These are phyloP conservation scores for Leiothrix lutea DNA, from an alignment of 2,113 vertebrate genomes.

Conservation along the genomic window DNA sequence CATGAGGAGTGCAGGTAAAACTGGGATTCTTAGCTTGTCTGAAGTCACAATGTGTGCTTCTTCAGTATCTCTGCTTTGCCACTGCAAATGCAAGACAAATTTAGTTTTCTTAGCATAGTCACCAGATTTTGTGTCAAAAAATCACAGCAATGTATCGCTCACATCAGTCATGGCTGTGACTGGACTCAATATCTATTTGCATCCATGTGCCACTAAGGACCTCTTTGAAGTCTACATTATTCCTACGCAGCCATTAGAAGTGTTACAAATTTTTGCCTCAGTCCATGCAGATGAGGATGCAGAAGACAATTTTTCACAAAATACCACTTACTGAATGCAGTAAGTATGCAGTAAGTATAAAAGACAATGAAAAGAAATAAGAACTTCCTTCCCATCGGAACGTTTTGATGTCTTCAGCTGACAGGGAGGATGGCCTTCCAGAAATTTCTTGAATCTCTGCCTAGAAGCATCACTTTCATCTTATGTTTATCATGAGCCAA, in stretches of 20 bases:
- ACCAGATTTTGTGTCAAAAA: not conserved
- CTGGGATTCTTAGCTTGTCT: not conserved
- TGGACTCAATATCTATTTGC: not conserved
- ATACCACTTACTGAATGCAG: not conserved
- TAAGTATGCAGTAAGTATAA: not conserved
- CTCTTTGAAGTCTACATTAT: not conserved
- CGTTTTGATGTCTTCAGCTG: not conserved
- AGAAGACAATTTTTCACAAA: not conserved
- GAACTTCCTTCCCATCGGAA: not conserved
- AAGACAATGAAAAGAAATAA: conserved; percentile 13
- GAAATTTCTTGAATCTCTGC: conserved; percentile 28
- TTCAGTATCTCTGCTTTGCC: not conserved
- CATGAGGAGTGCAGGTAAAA: not conserved
- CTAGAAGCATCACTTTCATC: conserved; percentile 46
- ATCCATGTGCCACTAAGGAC: not conserved
- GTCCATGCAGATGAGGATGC: not conserved
- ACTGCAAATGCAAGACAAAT: not conserved
- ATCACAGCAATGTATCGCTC: not conserved
- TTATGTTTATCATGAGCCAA: conserved; percentile 15
- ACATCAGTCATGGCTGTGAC: not conserved
- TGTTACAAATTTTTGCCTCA: not conserved
- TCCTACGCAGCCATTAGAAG: not conserved
- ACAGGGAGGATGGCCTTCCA: conserved; percentile 4
- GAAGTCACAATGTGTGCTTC: not conserved
- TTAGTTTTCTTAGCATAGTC: not conserved